These are phyloP conservation scores for Tribolium castaneum DNA, from an alignment of 1,140 invertebrate species.

Conservation along the genomic window DNA sequence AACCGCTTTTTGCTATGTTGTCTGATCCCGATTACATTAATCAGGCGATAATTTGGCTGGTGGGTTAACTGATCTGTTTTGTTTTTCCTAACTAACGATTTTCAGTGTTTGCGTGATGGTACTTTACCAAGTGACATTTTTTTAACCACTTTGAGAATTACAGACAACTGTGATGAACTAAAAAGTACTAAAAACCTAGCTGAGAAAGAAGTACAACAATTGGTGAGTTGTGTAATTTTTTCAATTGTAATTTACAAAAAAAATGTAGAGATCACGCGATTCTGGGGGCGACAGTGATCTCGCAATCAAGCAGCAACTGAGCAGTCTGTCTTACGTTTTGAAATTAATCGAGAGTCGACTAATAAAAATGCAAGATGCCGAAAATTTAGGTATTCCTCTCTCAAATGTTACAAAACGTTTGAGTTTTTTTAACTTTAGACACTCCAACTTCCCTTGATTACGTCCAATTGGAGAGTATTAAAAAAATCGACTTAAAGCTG, in stretches of 20 bases:
- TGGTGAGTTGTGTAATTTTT: constrained; percentile 65
- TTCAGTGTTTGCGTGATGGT: constrained; percentile 81
- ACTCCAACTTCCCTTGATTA: constrained; percentile 48
- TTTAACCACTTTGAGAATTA: constrained; percentile 81
- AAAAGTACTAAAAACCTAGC: constrained; percentile 83
- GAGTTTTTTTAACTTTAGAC: constrained; percentile 9
- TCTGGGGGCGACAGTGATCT: constrained; percentile 85
- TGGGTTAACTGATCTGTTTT: constrained; percentile 61
- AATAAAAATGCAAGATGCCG: constrained; percentile 70
- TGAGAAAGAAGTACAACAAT: constrained; percentile 80
- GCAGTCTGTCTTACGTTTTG: constrained; percentile 84
- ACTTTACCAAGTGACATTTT: constrained; percentile 84
- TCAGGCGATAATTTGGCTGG: constrained; percentile 90
- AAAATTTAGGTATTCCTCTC: constrained; percentile 61
- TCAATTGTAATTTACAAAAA: constrained; percentile 19
- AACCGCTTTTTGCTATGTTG: constrained; percentile 82
- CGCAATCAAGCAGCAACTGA: constrained; percentile 88
- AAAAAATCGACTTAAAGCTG: constrained; percentile 77
- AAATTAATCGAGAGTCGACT: constrained; percentile 79
- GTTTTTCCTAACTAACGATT: constrained; percentile 49
- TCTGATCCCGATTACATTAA: constrained; percentile 97
- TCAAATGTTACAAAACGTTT: neutral
- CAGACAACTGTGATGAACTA: constrained; percentile 83
- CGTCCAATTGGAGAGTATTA: constrained; percentile 63
- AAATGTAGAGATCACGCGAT: constrained; percentile 79